A percentile compares a stretch with the other conserved stretches of the same genome.
phyloP scores from a whole-genome alignment of 2,888 invertebrate species.

The Meandrusa payeni region DNA sequence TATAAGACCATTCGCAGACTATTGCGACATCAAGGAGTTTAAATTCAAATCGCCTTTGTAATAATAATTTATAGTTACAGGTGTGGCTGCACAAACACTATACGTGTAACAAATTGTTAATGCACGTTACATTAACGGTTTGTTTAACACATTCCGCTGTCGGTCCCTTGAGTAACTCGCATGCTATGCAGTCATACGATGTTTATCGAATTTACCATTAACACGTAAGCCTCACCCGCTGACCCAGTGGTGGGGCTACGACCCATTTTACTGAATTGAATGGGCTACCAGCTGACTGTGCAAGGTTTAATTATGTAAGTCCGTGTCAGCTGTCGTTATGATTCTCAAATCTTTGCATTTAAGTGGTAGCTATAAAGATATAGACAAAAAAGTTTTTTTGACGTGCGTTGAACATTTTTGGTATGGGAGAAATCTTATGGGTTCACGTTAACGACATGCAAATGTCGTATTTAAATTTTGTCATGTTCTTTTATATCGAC shows the following conservation, averaged over 20 bases:
- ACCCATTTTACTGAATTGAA: constrained; percentile 17
- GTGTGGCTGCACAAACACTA: constrained; percentile 8
- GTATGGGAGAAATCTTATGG: no score
- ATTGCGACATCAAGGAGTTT: no score
- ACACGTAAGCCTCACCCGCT: constrained; percentile 21
- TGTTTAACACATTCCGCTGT: constrained; percentile 11
- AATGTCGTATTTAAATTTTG: no score
- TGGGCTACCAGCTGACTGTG: constrained; percentile 16
- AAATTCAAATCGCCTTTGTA: not conserved
- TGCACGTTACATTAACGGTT: constrained; percentile 33
- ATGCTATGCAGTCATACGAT: constrained; percentile 18
- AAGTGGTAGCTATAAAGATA: no score
- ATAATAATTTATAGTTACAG: constrained; percentile 3
- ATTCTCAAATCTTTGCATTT: no score
- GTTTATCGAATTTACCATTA: constrained; percentile 18
- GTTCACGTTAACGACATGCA: no score
- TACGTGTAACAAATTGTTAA: constrained; percentile 26
- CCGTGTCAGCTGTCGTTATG: not conserved
- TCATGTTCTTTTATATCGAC: no score
- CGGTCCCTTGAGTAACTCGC: constrained; percentile 13
- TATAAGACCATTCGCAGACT: no score
- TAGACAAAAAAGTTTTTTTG: no score
- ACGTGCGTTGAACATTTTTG: no score
- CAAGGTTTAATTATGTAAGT: constrained; percentile 1
- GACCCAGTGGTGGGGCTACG: constrained; percentile 17